Evolutionary conservation across 2,113 vertebrate genomes (phyloP).

Genomic region (Rhinichthys klamathensis): DNA sequence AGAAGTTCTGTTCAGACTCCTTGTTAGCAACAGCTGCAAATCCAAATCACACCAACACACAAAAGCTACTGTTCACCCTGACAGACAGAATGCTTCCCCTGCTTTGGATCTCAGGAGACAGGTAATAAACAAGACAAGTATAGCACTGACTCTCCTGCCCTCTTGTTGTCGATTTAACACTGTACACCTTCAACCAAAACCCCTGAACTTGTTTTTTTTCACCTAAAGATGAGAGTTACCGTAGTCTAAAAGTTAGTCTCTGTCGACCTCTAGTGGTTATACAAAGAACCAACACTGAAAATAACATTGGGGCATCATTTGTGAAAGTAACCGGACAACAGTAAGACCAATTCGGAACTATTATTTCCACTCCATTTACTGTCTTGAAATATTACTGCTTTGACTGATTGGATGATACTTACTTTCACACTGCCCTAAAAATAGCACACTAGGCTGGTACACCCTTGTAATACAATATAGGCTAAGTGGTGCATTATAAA

Average conservation of each 20-base stretch:
- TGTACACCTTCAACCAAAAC: not conserved
- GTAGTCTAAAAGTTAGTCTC: not conserved
- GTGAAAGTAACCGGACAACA: not conserved
- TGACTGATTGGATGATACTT: not conserved
- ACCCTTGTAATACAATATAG: not conserved
- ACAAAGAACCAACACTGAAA: not conserved
- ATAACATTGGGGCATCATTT: not conserved
- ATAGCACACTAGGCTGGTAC: not conserved
- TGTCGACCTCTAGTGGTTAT: slow-evolving; percentile 64
- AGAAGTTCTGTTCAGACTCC: too few relatives aligned
- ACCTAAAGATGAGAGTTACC: not conserved
- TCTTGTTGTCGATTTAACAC: slow-evolving; percentile 41
- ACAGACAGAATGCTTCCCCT: too few relatives aligned
- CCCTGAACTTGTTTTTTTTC: not conserved
- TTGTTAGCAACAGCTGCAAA: too few relatives aligned
- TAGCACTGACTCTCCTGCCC: not conserved
- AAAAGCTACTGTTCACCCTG: too few relatives aligned
- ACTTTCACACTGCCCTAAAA: slow-evolving; percentile 49
- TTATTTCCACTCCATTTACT: not conserved
- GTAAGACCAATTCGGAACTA: not conserved
- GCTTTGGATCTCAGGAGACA: not conserved
- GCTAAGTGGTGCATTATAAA: not conserved
- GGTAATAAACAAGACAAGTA: not conserved
- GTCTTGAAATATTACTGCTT: not conserved
- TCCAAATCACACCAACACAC: too few relatives aligned